Conservation (phyloP, 2,888 invertebrate species). For the Gastracanthus pulcherrimus region DNA sequence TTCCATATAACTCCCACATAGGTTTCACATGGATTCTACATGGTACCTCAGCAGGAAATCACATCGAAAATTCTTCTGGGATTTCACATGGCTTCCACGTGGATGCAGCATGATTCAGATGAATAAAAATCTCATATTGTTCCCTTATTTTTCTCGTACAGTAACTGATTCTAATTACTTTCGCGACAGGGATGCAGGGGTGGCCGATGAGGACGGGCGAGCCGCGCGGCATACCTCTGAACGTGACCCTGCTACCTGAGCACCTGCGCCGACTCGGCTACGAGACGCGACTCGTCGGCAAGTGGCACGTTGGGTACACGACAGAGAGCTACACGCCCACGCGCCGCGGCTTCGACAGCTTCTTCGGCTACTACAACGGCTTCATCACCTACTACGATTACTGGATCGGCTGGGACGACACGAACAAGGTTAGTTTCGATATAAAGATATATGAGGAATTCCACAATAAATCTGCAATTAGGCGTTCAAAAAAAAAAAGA, state of each 20-base stretch:
- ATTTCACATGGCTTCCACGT: no score
- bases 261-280: slow-evolving; percentile 79
- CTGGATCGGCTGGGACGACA: background rate
- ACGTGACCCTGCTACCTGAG: slow-evolving; percentile 78
- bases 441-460: no score
- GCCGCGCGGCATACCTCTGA: slow-evolving; percentile 78
- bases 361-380: slow-evolving; percentile 92
- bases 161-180: no score
- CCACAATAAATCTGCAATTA: no score
- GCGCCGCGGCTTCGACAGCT: slow-evolving; percentile 87
- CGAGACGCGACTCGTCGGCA: slow-evolving; percentile 79
- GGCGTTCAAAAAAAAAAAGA: no score
- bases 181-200: slow-evolving; percentile 78
- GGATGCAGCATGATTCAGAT: no score
- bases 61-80: no score
- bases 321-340: slow-evolving; percentile 82
- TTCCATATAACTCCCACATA: no score
- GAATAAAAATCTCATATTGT: no score
- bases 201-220: slow-evolving; percentile 78
- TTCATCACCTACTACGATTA: slow-evolving; percentile 88
- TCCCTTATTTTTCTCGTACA: no score
- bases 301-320: slow-evolving; percentile 81
- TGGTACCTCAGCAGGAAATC: no score
- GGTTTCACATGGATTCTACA: no score
- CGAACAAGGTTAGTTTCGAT: background rate